phyloP scores from a whole-genome alignment of 2,113 vertebrate genomes.

The Chascanopsetta lugubris region DNA sequence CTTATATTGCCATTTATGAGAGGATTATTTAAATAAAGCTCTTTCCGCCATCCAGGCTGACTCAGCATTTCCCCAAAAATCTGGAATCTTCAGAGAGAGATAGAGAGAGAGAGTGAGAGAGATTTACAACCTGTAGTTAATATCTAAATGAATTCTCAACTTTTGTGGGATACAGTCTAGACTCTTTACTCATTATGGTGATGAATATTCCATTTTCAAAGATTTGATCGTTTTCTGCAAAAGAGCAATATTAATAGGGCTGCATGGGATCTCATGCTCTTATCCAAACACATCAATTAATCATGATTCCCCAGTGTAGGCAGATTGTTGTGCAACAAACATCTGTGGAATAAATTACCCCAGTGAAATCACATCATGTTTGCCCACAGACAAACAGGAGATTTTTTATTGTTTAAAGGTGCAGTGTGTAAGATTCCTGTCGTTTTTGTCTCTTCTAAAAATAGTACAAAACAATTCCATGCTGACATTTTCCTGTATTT shows the following conservation, averaged over 20 bases:
- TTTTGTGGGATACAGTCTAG: conserved; percentile 44
- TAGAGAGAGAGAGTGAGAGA: conserved; percentile 35
- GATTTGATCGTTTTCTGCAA: conserved; percentile 70
- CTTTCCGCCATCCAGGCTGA: conserved; percentile 41
- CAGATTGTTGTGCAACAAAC: conserved; percentile 60
- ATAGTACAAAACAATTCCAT: too few species aligned
- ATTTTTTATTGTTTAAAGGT: conserved; percentile 51
- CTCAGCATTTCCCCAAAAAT: conserved; percentile 55
- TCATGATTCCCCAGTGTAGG: conserved; percentile 60
- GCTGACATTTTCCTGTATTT: too few species aligned
- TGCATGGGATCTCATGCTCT: conserved; percentile 65
- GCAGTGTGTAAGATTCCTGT: too few species aligned
- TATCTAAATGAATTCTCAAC: conserved; percentile 55
- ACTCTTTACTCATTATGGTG: conserved; percentile 65
- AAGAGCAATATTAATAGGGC: conserved; percentile 76
- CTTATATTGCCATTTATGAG: conserved; percentile 37
- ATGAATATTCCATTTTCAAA: conserved; percentile 71
- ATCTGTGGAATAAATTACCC: conserved; percentile 74
- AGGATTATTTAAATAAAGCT: conserved; percentile 58
- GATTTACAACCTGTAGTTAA: conserved; percentile 70
- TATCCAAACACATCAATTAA: conserved; percentile 77
- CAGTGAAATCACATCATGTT: conserved; percentile 39
- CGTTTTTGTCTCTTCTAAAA: too few species aligned
- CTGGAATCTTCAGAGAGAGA: conserved; percentile 39
- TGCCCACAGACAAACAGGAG: conserved; percentile 49